These are phyloP conservation scores for Hydrolagus affinis DNA, from an alignment of 2,113 vertebrate genomes.

Conservation along the genomic window DNA sequence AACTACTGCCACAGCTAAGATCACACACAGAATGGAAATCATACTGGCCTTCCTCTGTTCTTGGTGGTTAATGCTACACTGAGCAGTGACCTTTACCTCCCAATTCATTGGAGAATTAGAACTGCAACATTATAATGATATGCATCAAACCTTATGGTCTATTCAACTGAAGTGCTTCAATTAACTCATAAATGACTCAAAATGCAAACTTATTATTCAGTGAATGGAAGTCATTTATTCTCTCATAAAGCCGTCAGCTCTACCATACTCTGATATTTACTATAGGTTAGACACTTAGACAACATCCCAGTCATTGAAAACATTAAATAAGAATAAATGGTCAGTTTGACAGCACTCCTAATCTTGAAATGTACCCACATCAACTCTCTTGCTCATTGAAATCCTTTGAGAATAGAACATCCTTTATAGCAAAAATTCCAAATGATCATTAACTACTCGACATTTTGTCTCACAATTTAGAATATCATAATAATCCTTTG, in stretches of 20 bases:
- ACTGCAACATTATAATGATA: no score
- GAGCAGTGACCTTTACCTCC: no score
- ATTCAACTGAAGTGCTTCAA: background rate
- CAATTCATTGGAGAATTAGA: no score
- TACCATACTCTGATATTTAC: background rate
- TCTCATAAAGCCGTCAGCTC: background rate
- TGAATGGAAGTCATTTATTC: background rate
- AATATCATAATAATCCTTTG: background rate
- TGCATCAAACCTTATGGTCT: no score
- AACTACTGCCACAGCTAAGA: no score
- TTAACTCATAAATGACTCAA: background rate
- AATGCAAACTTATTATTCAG: background rate
- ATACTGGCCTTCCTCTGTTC: no score
- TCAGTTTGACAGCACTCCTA: background rate
- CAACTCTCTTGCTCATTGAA: background rate
- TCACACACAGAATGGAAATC: no score
- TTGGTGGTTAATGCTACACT: no score
- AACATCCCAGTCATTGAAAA: background rate
- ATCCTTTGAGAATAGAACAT: background rate
- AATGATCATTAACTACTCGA: background rate
- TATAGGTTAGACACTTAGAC: background rate
- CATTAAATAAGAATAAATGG: background rate
- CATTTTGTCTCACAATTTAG: background rate
- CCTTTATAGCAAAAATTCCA: background rate
- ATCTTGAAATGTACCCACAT: background rate